Conservation (phyloP, 2,113 vertebrate genomes). For the Centropus bengalensis region DNA sequence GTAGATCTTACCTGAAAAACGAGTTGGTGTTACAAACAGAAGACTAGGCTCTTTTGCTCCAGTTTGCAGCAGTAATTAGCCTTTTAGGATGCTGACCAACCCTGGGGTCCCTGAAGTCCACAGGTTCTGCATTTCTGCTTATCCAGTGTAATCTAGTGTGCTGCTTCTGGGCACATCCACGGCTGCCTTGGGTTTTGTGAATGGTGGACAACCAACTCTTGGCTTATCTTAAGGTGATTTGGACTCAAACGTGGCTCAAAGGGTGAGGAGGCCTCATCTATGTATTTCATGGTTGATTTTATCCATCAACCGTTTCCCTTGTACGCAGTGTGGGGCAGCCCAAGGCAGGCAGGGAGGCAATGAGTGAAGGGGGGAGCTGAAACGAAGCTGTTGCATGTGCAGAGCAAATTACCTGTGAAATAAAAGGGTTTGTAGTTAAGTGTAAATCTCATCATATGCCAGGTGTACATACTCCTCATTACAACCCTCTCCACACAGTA, state of each 20-base stretch:
- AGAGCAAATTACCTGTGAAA: not conserved
- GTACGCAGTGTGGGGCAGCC: not conserved
- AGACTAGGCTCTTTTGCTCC: not conserved
- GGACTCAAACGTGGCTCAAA: not conserved
- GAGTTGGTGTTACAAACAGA: not conserved
- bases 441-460: not conserved
- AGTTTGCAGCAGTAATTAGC: not conserved
- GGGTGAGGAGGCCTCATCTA: not conserved
- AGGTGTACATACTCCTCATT: not conserved
- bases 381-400: not conserved
- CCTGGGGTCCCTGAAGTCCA: not conserved
- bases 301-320: not conserved
- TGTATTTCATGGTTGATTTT: not conserved
- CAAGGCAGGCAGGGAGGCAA: not conserved
- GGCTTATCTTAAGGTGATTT: not conserved
- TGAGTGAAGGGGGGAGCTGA: not conserved
- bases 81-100: not conserved
- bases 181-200: not conserved
- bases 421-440: not conserved
- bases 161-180: not conserved
- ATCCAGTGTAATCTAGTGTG: fast-evolving
- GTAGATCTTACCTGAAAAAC: not conserved
- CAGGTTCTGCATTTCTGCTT: not conserved
- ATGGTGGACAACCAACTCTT: not conserved
- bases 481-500: not conserved